Percentiles rank a stretch among this genome's conserved stretches.
phyloP scores from a whole-genome alignment of 2,888 invertebrate genomes.

The Hirtodrosophila cameraria region DNA sequence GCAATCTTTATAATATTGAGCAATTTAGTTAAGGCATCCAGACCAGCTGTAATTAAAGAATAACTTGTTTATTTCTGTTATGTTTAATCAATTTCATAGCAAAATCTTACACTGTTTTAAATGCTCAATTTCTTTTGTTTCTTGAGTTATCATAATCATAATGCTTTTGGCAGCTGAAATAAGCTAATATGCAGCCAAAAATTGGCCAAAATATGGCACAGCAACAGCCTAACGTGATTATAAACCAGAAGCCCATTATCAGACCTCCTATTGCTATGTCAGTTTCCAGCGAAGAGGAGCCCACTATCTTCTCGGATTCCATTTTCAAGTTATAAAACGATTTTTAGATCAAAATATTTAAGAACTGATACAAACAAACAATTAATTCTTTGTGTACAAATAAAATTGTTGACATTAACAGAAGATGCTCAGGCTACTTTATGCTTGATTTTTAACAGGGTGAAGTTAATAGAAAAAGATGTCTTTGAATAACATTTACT shows the following conservation, averaged over 20 bases:
- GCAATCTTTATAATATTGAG: too few relatives aligned
- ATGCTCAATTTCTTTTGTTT: background rate
- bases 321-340: background rate
- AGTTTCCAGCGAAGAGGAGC: too few relatives aligned
- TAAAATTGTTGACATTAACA: too few relatives aligned
- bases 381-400: too few relatives aligned
- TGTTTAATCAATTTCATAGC: too few relatives aligned
- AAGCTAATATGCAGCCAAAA: background rate
- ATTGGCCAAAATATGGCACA: constrained; percentile 16
- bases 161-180: background rate
- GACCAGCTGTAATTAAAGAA: background rate
- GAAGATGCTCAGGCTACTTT: too few relatives aligned
- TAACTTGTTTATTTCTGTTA: background rate
- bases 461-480: too few relatives aligned
- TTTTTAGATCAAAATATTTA: background rate
- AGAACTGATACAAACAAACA: background rate
- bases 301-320: background rate
- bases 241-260: background rate
- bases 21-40: too few relatives aligned
- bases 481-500: too few relatives aligned
- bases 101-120: too few relatives aligned
- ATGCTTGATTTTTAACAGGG: too few relatives aligned
- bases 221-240: constrained; percentile 7
- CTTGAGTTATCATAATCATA: background rate
- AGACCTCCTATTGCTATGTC: background rate